Evolutionary conservation across 2,888 invertebrate species (phyloP).

Genomic region (Salticus scenicus): DNA sequence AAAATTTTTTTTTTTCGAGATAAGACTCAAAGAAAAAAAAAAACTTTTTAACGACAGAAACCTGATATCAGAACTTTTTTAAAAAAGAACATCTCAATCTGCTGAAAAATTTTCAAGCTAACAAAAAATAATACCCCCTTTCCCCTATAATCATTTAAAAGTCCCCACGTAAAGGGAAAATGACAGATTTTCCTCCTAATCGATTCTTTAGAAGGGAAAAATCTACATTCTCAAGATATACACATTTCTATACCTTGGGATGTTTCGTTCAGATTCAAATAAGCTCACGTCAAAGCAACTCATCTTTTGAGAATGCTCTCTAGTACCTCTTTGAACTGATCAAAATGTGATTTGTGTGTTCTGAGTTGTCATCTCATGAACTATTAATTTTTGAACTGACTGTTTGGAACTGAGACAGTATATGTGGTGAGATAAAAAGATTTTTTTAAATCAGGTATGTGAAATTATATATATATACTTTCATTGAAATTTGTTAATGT

Average conservation of each 20-base stretch:
- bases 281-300: slow-evolving; percentile 17
- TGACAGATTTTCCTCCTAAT: not conserved
- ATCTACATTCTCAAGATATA: slow-evolving; percentile 16
- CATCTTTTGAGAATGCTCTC: not conserved
- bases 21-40: too few relatives aligned
- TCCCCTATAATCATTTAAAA: not conserved
- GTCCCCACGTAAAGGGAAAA: not conserved
- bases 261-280: slow-evolving; percentile 14
- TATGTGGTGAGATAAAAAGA: not conserved
- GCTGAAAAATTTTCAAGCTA: not conserved
- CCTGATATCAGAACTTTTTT: not conserved
- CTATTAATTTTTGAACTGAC: not conserved
- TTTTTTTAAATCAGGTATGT: not conserved
- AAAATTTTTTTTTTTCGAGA: too few relatives aligned
- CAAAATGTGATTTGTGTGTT: not conserved
- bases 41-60: too few relatives aligned
- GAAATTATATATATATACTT: not conserved
- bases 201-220: slow-evolving; percentile 12
- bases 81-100: not conserved
- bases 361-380: not conserved
- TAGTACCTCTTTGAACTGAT: not conserved
- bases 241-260: slow-evolving; percentile 25
- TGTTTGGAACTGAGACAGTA: not conserved
- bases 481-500: not conserved
- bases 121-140: not conserved